phyloP scores from a whole-genome alignment of 1,140 invertebrate genomes.

The Heterodera schachtii region DNA sequence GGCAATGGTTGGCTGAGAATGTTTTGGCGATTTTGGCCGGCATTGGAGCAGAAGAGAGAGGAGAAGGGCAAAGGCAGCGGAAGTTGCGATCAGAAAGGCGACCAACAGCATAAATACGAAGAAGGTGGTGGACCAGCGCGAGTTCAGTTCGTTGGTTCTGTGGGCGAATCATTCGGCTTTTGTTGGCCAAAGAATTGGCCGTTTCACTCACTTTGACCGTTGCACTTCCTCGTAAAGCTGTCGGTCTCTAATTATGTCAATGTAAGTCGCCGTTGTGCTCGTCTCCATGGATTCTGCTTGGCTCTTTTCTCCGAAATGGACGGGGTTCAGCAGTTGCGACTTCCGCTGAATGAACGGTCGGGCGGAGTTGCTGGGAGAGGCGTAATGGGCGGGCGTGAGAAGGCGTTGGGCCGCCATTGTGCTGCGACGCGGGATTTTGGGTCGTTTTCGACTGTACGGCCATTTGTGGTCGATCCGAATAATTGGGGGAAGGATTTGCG shows the following conservation, averaged over 20 bases:
- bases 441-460: conserved; percentile 12
- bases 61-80: conserved; percentile 17
- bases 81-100: conserved; percentile 13
- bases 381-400: conserved; percentile 13
- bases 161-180: background rate
- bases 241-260: conserved; percentile 23
- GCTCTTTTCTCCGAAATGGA: conserved; percentile 1
- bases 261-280: conserved; percentile 5
- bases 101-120: conserved; percentile 18
- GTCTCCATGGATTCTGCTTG: background rate
- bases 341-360: conserved; percentile 1
- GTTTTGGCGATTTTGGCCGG: conserved; percentile 11
- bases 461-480: conserved; percentile 5
- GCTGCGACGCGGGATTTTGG: conserved; percentile 17
- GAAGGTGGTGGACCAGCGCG: conserved; percentile 15
- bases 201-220: background rate
- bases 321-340: background rate
- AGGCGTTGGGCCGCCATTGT: conserved; percentile 18
- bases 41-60: conserved; percentile 24
- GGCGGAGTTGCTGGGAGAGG: too few relatives aligned
- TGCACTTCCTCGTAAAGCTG: conserved; percentile 24
- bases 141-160: conserved; percentile 22
- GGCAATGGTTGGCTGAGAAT: background rate
- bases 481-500: background rate
- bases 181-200: too few relatives aligned